Conservation (phyloP, 2,797 vertebrate genomes). For the Lagodon rhomboides region DNA sequence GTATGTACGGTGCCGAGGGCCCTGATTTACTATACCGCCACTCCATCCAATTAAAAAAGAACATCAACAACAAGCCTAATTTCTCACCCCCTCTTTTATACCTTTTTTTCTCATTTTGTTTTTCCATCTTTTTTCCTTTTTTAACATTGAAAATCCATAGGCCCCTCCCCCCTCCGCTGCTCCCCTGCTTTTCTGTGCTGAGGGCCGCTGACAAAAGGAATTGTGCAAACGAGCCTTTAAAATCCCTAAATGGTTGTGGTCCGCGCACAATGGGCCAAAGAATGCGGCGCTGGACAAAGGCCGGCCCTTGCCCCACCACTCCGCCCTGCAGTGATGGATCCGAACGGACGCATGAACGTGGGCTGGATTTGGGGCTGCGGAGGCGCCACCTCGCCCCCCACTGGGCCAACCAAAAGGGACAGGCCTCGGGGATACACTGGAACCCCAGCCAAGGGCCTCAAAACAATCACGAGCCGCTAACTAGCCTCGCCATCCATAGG, state of each 20-base stretch:
- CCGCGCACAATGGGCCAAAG: constrained; percentile 94
- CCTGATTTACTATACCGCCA: constrained; percentile 45
- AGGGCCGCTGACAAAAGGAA: constrained; percentile 96
- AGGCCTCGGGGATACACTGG: constrained; percentile 83
- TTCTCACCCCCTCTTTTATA: constrained; percentile 61
- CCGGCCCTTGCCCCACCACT: constrained; percentile 82
- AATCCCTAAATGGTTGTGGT: constrained; percentile 96
- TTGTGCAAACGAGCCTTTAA: constrained; percentile 99
- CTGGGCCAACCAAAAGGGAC: constrained; percentile 91
- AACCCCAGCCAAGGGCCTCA: constrained; percentile 88
- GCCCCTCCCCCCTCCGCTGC: constrained; percentile 66
- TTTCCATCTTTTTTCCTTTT: constrained; percentile 61
- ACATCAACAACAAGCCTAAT: constrained; percentile 64
- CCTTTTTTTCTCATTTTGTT: constrained; percentile 63
- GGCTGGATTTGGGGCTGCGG: constrained; percentile 91
- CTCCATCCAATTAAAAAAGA: constrained; percentile 72
- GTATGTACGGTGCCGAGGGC: constrained; percentile 18
- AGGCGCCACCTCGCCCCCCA: constrained; percentile 87
- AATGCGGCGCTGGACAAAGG: constrained; percentile 94
- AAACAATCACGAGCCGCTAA: constrained; percentile 93
- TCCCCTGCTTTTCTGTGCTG: constrained; percentile 87
- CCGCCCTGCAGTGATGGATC: constrained; percentile 93
- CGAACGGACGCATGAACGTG: constrained; percentile 98
- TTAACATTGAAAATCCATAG: constrained; percentile 61
- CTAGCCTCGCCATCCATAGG: constrained; percentile 92